These are phyloP conservation scores for Canis aureus DNA, from an alignment of 2,113 vertebrate genomes.

Conservation along the genomic window DNA sequence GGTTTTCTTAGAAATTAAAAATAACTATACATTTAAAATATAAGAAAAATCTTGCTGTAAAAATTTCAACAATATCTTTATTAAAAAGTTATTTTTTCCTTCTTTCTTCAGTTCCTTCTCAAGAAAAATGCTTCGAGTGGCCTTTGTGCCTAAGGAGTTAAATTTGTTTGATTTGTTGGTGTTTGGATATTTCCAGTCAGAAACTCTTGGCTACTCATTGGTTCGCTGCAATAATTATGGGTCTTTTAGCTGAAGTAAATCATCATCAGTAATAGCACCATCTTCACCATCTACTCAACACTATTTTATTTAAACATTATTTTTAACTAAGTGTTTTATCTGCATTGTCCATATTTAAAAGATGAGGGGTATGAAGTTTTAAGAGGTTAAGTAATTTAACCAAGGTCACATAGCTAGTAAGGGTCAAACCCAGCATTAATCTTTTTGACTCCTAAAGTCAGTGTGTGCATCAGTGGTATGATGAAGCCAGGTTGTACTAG, in stretches of 20 bases:
- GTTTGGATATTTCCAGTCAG: background rate
- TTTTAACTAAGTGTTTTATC: background rate
- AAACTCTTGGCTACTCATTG: background rate
- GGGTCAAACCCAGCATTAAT: background rate
- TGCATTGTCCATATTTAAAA: background rate
- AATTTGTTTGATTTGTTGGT: background rate
- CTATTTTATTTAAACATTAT: background rate
- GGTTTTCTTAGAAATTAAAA: constrained; percentile 43
- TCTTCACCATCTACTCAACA: background rate
- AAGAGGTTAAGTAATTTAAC: background rate
- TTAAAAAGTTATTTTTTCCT: background rate
- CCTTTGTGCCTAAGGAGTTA: background rate
- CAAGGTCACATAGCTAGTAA: background rate
- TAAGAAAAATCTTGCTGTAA: background rate
- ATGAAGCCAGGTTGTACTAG: background rate
- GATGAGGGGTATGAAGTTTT: background rate
- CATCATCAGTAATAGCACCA: background rate
- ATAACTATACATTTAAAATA: background rate
- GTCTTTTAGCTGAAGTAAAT: background rate
- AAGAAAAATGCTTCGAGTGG: background rate
- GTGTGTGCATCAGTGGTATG: background rate
- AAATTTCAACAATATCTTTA: background rate
- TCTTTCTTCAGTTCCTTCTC: background rate
- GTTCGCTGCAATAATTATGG: background rate
- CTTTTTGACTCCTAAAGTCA: background rate